These are phyloP conservation scores for Proterorhinus semilunaris DNA, from an alignment of 2,113 vertebrate genomes.

Conservation along the genomic window DNA sequence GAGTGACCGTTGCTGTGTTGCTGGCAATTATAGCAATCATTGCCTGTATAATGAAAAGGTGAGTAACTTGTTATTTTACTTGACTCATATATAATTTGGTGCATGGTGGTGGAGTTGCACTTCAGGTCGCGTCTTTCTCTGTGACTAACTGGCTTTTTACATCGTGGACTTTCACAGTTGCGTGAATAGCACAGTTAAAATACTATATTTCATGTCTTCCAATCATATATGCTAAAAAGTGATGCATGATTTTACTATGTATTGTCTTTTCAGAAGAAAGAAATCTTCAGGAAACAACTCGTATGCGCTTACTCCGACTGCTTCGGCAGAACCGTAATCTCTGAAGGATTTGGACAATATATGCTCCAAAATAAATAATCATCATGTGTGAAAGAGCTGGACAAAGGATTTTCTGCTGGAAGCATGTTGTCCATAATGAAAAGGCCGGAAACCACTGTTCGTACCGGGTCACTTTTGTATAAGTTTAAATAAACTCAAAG, in stretches of 20 bases:
- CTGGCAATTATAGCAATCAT: conserved; percentile 25
- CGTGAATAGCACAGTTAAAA: too few species aligned
- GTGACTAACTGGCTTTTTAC: background rate
- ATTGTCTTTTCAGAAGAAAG: conserved; percentile 39
- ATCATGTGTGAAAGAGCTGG: background rate
- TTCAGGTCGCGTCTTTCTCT: too few species aligned
- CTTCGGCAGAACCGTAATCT: conserved; percentile 14
- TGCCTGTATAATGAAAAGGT: conserved; percentile 40
- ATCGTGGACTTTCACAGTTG: too few species aligned
- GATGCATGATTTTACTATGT: too few species aligned
- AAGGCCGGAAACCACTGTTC: background rate
- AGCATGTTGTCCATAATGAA: background rate
- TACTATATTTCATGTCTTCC: too few species aligned
- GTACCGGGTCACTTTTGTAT: conserved; percentile 15
- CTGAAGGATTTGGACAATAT: too few species aligned
- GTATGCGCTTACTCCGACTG: conserved; percentile 50
- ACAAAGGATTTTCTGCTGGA: background rate
- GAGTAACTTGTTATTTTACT: background rate
- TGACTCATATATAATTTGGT: background rate
- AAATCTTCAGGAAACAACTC: conserved; percentile 31
- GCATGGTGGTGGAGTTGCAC: background rate
- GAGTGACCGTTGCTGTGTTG: conserved; percentile 32
- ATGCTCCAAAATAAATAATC: background rate
- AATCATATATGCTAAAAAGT: too few species aligned
- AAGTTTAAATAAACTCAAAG: conserved; percentile 36